These are phyloP conservation scores for Semnopithecus entellus DNA, from an alignment of 2,113 vertebrate species.

Conservation along the genomic window DNA sequence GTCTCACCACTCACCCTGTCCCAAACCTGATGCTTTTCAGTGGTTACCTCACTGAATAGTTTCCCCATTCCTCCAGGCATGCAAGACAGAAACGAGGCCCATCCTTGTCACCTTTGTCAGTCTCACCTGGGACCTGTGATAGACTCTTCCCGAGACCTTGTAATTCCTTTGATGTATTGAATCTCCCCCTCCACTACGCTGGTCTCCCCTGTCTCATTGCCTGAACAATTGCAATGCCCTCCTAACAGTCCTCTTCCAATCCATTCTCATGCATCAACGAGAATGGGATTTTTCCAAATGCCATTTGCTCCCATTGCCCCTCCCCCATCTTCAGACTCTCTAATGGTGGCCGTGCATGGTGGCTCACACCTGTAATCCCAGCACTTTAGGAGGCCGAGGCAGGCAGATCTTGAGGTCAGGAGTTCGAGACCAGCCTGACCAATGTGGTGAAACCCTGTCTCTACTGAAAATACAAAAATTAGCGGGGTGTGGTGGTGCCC, in stretches of 20 bases:
- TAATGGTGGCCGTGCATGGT: rapidly evolving
- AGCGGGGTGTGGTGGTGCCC: no score
- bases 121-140: no score
- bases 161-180: background rate
- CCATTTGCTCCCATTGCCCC: rapidly evolving
- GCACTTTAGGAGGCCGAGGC: no score
- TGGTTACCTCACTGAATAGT: background rate
- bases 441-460: no score
- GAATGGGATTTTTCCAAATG: background rate
- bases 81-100: background rate
- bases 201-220: background rate
- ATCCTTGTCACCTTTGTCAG: background rate
- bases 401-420: no score
- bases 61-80: background rate
- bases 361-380: no score
- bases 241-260: background rate
- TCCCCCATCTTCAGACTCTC: background rate
- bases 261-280: rapidly evolving
- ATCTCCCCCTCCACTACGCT: background rate
- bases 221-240: no score
- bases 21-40: background rate
- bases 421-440: no score
- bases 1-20: background rate
- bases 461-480: no score
- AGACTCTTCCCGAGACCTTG: no score